Evolutionary conservation across 2,113 vertebrate species (phyloP).

Genomic region (Oryctolagus cuniculus): mOryCun1.1 NC_091438.1:100066001-100066500

Average conservation of each 20-base stretch:
- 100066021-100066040: constrained; percentile 18
- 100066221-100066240: not conserved
- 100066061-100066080: not conserved
- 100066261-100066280: not conserved
- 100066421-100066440: not conserved
- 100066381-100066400: not conserved
- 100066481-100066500: too few relatives aligned
- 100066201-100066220: not conserved
- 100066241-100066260: not conserved
- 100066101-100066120: constrained; percentile 26
- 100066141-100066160: not conserved
- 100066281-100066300: not conserved
- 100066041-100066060: not conserved
- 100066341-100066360: not conserved
- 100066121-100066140: not conserved
- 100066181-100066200: not conserved
- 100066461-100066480: too few relatives aligned
- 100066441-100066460: too few relatives aligned
- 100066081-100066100: constrained; percentile 45
- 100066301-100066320: not conserved
- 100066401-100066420: not conserved
- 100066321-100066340: not conserved
- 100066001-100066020: constrained; percentile 39
- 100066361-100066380: not conserved
- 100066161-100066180: not conserved